Evolutionary conservation across 1,140 invertebrate species (phyloP), one percentile per base, ranked within the genome.

Genomic region (Eurytemora carolleeae): DNA sequence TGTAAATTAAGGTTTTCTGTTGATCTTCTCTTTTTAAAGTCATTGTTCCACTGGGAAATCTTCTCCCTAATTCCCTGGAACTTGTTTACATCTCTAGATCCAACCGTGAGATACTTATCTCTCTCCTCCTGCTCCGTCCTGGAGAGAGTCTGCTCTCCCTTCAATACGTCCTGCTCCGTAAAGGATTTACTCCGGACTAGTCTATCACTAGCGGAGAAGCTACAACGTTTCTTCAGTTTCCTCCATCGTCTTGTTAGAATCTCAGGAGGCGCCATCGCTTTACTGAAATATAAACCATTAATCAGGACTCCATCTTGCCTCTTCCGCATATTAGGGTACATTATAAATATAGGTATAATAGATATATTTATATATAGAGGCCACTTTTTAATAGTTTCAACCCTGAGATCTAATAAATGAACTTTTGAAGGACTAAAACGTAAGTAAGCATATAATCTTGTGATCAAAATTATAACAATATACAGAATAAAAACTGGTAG

Each of bases 181-280:
- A 44, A 44, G 7, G 31, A 44, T 44, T 44, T 44, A n/a, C 31
- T 44, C 7, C 31, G 31, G 31, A 44, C 31, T 44, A 44, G 31
- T 7, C 31, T 7, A n/a, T 44, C 31, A n/a, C 31, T 44, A n/a
- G 7, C 31, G 31, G 31, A 44, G n/a, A 44, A 44, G 31, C 31
- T 20, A 52, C 59, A 60, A 20, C 59, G 26, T 54, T 60, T 60
- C 24, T 60, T 60, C 31, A 60, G 24, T 54, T 60, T 60, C 2
- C 59, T 1, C 59, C 59, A 60, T 60, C 53, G 53, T 55, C 59
- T 24, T 16, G 59, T 52, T 17, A 60, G 19, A 44, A 52, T 53
- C 15, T 44, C 44, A 12, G 31, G 31, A 44, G 31, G 31, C 31
- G 31, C 7, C 31, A 44, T 44, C 31, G n/a, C n/a, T n/a, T n/a